Evolutionary conservation across 2,888 invertebrate genomes (phyloP).

Genomic region (Piscicola geometra): DNA sequence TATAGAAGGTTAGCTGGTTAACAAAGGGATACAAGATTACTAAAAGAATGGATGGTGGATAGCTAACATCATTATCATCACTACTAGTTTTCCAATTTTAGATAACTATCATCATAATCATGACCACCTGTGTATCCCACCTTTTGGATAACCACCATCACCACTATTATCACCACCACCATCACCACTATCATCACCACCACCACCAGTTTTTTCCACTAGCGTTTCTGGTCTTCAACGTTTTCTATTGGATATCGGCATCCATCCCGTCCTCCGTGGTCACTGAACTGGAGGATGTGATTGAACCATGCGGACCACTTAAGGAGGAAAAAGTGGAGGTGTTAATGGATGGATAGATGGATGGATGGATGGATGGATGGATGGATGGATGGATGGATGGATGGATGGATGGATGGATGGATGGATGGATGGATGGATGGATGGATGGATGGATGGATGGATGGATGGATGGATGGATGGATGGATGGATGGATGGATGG

Average conservation of each 20-base stretch:
- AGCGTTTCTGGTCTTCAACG: slow-evolving; percentile 30
- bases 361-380: not conserved
- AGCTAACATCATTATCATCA: no score
- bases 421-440: no score
- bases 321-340: not conserved
- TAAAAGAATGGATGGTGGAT: no score
- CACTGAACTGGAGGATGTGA: slow-evolving; percentile 12
- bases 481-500: no score
- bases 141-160: not conserved
- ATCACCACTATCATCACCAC: not conserved
- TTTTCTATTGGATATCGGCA: slow-evolving; percentile 29
- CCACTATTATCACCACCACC: no score
- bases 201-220: slow-evolving; percentile 17
- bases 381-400: not conserved
- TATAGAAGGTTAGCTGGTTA: no score
- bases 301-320: not conserved
- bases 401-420: not conserved
- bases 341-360: no score
- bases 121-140: not conserved
- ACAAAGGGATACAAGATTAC: no score
- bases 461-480: no score
- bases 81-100: no score
- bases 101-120: not conserved
- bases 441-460: no score
- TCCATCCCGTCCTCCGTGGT: slow-evolving; percentile 15